Conservation (phyloP, 2,888 invertebrate genomes). For the Parelbella ahira region DNA sequence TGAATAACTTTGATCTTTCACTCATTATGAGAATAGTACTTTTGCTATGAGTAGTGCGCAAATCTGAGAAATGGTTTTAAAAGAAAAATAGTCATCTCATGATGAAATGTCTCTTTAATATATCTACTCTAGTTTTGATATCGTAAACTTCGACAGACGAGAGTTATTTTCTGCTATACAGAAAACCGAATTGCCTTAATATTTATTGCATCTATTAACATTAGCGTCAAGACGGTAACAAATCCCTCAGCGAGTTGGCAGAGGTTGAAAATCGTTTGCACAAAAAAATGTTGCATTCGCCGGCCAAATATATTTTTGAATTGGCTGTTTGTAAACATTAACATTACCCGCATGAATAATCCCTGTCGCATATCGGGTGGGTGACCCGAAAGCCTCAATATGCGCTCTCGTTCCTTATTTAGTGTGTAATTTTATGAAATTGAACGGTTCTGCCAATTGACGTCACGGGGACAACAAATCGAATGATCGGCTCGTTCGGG, state of each 20-base stretch:
- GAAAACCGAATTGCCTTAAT: background rate
- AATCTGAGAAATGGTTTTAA: too few relatives aligned
- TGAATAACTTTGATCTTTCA: too few relatives aligned
- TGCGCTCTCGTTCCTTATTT: conserved; percentile 27
- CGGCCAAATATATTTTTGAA: conserved; percentile 13
- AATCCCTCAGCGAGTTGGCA: conserved; percentile 16
- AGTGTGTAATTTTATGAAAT: conserved; percentile 33
- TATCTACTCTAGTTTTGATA: too few relatives aligned
- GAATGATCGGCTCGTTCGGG: conserved; percentile 27
- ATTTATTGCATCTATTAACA: conserved; percentile 12
- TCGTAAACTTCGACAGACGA: too few relatives aligned
- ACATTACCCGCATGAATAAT: conserved; percentile 8
- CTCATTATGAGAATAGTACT: too few relatives aligned
- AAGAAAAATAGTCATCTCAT: too few relatives aligned
- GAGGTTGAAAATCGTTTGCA: conserved; percentile 4
- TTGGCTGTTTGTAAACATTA: conserved; percentile 21
- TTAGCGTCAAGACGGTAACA: conserved; percentile 4
- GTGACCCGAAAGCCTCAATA: conserved; percentile 17
- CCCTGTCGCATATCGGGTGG: conserved; percentile 9
- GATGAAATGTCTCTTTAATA: too few relatives aligned
- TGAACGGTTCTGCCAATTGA: conserved; percentile 36
- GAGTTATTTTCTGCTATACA: too few relatives aligned
- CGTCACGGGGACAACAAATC: conserved; percentile 39
- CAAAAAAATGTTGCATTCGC: conserved; percentile 8
- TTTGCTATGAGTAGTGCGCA: too few relatives aligned